Conservation (phyloP, 2,797 vertebrate genomes). For the Molossus molossus region DNA sequence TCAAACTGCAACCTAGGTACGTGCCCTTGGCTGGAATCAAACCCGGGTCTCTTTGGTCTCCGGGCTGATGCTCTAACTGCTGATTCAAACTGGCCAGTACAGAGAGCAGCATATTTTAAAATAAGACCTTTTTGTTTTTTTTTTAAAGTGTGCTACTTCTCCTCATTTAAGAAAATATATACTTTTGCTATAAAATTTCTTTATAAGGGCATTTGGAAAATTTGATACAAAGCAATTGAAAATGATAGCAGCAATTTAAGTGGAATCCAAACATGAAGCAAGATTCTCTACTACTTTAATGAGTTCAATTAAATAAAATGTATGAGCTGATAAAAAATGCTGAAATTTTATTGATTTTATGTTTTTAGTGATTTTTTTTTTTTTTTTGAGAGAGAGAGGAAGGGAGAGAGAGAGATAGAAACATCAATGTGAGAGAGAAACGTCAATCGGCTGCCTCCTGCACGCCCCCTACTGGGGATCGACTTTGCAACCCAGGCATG, state of each 20-base stretch:
- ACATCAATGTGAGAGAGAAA: too few species aligned
- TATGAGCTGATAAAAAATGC: slow-evolving; percentile 53
- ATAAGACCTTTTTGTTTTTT: slow-evolving; percentile 21
- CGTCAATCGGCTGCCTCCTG: too few species aligned
- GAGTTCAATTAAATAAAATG: slow-evolving; percentile 70
- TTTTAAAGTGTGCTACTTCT: slow-evolving; percentile 41
- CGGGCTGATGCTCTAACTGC: not conserved
- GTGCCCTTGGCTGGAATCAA: not conserved
- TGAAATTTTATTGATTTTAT: slow-evolving; percentile 60
- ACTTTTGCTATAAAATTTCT: slow-evolving; percentile 63
- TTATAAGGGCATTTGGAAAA: slow-evolving; percentile 64
- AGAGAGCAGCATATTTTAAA: slow-evolving; percentile 65
- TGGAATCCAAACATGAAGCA: slow-evolving; percentile 57
- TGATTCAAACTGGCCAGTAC: not conserved
- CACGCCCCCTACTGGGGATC: too few species aligned
- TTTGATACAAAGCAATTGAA: slow-evolving; percentile 71
- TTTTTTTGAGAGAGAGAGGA: too few species aligned
- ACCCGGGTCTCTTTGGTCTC: not conserved
- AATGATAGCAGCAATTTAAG: slow-evolving; percentile 73
- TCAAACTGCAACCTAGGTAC: not conserved
- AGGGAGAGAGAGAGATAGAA: too few species aligned
- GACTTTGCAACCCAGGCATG: too few species aligned
- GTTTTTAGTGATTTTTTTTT: too few species aligned
- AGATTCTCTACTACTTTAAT: slow-evolving; percentile 56
- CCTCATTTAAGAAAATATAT: slow-evolving; percentile 59